Evolutionary conservation across 2,888 invertebrate species (phyloP).

Genomic region (Pycnomerus fuliginosus): DNA sequence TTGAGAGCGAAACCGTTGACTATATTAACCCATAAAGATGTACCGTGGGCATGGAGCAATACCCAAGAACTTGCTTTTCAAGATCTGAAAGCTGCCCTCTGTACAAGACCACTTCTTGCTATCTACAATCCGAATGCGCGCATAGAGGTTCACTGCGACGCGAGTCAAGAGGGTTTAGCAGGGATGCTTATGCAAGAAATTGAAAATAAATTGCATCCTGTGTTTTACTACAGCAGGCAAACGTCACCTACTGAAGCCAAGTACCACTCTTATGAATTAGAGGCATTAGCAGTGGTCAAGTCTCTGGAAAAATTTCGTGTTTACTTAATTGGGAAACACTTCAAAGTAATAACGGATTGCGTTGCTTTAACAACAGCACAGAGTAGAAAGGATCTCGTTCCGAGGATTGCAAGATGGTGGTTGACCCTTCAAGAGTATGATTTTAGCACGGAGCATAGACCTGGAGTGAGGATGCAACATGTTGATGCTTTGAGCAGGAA

Average conservation of each 20-base stretch:
- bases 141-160: slow-evolving; percentile 26
- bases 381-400: slow-evolving; percentile 12
- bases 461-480: slow-evolving; percentile 26
- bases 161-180: slow-evolving; percentile 4
- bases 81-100: slow-evolving; percentile 9
- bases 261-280: slow-evolving; percentile 36
- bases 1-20: slow-evolving; percentile 21
- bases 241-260: slow-evolving; percentile 30
- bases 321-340: slow-evolving; percentile 27
- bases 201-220: slow-evolving; percentile 11
- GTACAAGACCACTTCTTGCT: slow-evolving; percentile 17
- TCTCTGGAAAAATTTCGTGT: slow-evolving; percentile 31
- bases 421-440: too few relatives aligned
- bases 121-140: slow-evolving; percentile 11
- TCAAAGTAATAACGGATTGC: slow-evolving; percentile 16
- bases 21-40: too few relatives aligned
- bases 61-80: slow-evolving; percentile 16
- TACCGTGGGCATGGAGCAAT: too few relatives aligned
- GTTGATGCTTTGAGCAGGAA: slow-evolving; percentile 33
- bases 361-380: slow-evolving; percentile 10
- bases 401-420: slow-evolving; percentile 35
- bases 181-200: slow-evolving; percentile 7
- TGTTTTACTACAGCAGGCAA: slow-evolving; percentile 30
- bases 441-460: slow-evolving; percentile 29
- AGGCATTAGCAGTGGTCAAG: slow-evolving; percentile 39